These are phyloP conservation scores for Sarcophaga rosellei DNA, from an alignment of 2,888 invertebrate species.

Conservation along the genomic window DNA sequence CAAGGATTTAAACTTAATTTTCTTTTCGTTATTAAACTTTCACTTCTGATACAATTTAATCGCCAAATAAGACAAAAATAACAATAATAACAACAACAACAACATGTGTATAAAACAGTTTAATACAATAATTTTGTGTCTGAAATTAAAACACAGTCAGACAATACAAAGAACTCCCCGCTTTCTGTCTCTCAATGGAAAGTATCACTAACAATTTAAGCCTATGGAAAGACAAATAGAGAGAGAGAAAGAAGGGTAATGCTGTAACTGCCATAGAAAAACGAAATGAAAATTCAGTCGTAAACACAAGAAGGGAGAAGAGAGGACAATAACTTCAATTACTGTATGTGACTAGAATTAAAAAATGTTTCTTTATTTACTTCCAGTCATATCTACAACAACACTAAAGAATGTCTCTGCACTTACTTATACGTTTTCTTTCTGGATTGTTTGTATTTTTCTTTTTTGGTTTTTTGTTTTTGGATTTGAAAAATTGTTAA, in stretches of 20 bases:
- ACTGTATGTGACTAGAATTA: slow-evolving; percentile 64
- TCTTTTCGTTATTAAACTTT: slow-evolving; percentile 42
- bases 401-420: too few species aligned
- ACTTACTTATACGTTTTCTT: not conserved
- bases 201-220: slow-evolving; percentile 27
- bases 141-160: slow-evolving; percentile 13
- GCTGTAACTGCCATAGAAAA: slow-evolving; percentile 1
- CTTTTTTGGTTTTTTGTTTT: not conserved
- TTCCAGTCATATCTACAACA: slow-evolving; percentile 1
- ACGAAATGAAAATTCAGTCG: not conserved
- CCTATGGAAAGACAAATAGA: not conserved
- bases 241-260: not conserved
- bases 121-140: slow-evolving; percentile 11
- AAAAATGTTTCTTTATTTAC: slow-evolving; percentile 55
- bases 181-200: not conserved
- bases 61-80: not conserved
- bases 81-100: slow-evolving; percentile 13
- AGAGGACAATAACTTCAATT: slow-evolving; percentile 51
- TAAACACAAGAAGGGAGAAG: not conserved
- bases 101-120: slow-evolving; percentile 23
- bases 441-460: slow-evolving; percentile 2
- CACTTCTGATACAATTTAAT: slow-evolving; percentile 25
- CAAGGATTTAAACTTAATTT: slow-evolving; percentile 42
- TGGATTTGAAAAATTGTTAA: slow-evolving; percentile 55
- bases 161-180: not conserved